These are phyloP conservation scores for Labeo rohita DNA, from an alignment of 2,113 vertebrate species.

Conservation along the genomic window DNA sequence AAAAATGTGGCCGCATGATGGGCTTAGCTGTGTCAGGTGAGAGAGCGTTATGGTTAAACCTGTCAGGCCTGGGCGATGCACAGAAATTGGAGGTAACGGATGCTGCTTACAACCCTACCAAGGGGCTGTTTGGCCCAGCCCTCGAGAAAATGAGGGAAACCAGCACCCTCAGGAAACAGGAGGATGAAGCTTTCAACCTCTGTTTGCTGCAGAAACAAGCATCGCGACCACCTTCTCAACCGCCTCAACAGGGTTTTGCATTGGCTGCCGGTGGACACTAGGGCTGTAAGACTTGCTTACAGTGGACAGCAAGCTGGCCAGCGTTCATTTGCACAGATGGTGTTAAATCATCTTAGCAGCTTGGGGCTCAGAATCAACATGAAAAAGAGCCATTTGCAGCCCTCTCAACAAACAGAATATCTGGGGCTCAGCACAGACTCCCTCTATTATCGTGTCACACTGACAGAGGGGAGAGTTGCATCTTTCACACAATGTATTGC, in stretches of 20 bases:
- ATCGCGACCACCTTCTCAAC: neutral
- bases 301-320: too few relatives aligned
- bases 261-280: neutral
- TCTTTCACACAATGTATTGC: neutral
- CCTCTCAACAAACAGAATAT: neutral
- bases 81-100: constrained; percentile 17
- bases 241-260: neutral
- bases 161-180: constrained; percentile 40
- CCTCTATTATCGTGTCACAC: neutral
- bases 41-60: neutral
- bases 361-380: too few relatives aligned
- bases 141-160: constrained; percentile 39
- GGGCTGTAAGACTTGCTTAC: neutral
- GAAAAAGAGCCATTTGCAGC: neutral
- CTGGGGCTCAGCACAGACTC: neutral
- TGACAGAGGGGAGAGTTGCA: neutral
- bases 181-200: constrained; percentile 25
- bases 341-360: neutral
- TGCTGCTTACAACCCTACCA: constrained; percentile 14
- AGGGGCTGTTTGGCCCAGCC: constrained; percentile 26
- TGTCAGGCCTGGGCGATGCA: neutral
- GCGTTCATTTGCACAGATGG: neutral
- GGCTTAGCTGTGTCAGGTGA: neutral
- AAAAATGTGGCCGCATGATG: neutral
- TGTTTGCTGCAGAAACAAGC: neutral